Evolutionary conservation across 2,797 vertebrate genomes (phyloP).

Genomic region (Thaleichthys pacificus): DNA sequence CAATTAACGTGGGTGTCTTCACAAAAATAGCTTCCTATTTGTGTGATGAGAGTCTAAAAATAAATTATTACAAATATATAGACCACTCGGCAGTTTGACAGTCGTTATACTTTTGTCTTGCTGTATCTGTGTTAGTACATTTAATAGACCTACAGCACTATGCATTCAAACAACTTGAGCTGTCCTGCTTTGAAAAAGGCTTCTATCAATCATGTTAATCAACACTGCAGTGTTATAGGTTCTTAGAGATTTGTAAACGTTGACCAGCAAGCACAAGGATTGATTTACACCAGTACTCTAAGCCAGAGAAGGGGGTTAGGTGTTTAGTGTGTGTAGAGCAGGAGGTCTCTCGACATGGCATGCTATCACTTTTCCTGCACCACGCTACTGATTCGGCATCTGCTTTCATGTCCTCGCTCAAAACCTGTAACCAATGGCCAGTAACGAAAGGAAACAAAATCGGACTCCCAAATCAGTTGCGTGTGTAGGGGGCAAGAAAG

Average conservation of each 20-base stretch:
- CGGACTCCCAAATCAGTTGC: not conserved
- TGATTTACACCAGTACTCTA: conserved; percentile 60
- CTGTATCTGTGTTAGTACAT: conserved; percentile 9
- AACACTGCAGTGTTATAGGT: conserved; percentile 9
- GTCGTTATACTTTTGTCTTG: not conserved
- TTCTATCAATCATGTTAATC: conserved; percentile 18
- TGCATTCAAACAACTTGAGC: not conserved
- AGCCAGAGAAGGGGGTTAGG: conserved; percentile 8
- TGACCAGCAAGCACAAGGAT: conserved; percentile 72
- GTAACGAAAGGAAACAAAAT: not conserved
- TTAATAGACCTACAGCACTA: conserved; percentile 15
- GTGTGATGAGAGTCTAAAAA: not conserved
- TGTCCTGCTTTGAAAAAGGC: not conserved
- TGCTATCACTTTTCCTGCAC: not conserved
- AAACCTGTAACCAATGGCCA: not conserved
- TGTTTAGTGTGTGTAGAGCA: too few relatives aligned
- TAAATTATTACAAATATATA: conserved; percentile 26
- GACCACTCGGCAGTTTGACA: conserved; percentile 3
- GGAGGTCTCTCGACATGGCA: conserved; percentile 15
- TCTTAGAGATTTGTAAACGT: conserved; percentile 68
- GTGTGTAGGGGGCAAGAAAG: not conserved
- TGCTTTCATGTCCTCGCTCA: not conserved
- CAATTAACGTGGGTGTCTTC: not conserved
- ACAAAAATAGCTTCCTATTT: conserved; percentile 19
- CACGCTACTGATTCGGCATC: not conserved